Base-by-base conservation (phyloP, 2,888 invertebrate genomes). In the Chymomyza fuscimana region DNA sequence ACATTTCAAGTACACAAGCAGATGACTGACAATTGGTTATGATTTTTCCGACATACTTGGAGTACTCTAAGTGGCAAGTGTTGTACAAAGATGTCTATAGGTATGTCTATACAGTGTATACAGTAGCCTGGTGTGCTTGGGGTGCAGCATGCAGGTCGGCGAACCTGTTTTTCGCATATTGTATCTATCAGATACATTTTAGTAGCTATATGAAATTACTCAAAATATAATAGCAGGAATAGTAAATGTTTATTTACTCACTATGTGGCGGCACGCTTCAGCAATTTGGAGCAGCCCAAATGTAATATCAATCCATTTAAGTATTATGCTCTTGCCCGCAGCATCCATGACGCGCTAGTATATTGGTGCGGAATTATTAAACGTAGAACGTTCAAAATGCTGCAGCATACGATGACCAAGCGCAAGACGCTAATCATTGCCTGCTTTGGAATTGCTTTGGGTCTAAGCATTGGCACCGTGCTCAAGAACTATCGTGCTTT, bases 401-500 rank as follows among this genome's bases (percentile, higher is more conserved):
- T 90, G 46, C 86, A 88, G 54, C 85, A 90, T 67, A 81, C 81
- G 36, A 90, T 91, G 88, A 91, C 91, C 5, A 90, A 90, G 76
- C 87, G 92, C 61, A 92, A 92, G 77, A 92, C 91, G 62, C 80
- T 91, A 3, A 91, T 91, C 71, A 90, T 92, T 69, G 90, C 91
- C 66, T 91, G 89, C 73, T 92, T 91, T 71, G 92, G 92, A 16
- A 91, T 92, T 65, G 90, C 89, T 0, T 78, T 92, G 69, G 92
- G 92, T 7, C 86, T 92, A 3, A 92, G 92, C 74, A 91, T 92
- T 52, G 92, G 92, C 29, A 91, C 91, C 3, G 89, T 91, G 3
- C 81, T 92, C n/a, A 92, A 91, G 74, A 92, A 92, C 73, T 92
- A 92, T 78, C 88, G 91, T 1, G 90, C 92, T 0, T 72, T 92